phyloP scores from a whole-genome alignment of 2,888 invertebrate genomes.

The Blera fallax region DNA sequence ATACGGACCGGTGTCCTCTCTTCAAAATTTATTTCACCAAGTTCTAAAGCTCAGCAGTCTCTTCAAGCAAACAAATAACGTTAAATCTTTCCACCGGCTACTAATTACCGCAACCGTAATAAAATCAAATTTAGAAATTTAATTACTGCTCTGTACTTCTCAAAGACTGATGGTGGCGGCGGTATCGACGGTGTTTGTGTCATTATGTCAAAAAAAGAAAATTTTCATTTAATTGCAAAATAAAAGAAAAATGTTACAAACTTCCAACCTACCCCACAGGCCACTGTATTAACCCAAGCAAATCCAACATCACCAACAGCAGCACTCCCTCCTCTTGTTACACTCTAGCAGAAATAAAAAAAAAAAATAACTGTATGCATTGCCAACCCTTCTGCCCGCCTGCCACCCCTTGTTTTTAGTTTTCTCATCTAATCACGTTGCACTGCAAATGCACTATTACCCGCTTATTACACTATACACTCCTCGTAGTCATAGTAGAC shows the following conservation, averaged over 20 bases:
- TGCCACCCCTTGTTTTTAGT: background rate
- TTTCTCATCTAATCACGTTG: slow-evolving; percentile 61
- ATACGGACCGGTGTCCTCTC: background rate
- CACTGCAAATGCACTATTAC: slow-evolving; percentile 64
- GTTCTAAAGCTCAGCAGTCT: background rate
- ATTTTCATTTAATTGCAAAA: slow-evolving; percentile 33
- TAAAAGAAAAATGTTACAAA: too few species aligned
- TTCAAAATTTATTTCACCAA: slow-evolving; percentile 5
- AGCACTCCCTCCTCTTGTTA: slow-evolving; percentile 22
- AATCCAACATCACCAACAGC: slow-evolving; percentile 22
- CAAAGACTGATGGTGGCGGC: background rate
- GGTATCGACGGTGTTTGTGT: background rate
- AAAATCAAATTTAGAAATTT: slow-evolving; percentile 64
- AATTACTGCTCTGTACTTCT: slow-evolving; percentile 36
- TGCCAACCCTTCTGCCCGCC: background rate
- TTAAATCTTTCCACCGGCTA: slow-evolving; percentile 17
- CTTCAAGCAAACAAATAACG: background rate
- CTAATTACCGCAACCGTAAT: slow-evolving; percentile 42
- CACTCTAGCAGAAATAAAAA: slow-evolving; percentile 6
- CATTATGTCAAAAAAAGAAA: slow-evolving; percentile 35
- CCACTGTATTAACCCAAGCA: slow-evolving; percentile 55
- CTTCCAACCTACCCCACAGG: slow-evolving; percentile 64
- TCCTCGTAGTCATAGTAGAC: slow-evolving; percentile 11
- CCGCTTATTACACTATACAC: slow-evolving; percentile 39
- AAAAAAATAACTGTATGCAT: slow-evolving; percentile 52